A percentile compares a stretch with the other conserved stretches of the same genome.
Conservation (phyloP, 2,888 invertebrate genomes). For the Drosophila quinaria region DNA sequence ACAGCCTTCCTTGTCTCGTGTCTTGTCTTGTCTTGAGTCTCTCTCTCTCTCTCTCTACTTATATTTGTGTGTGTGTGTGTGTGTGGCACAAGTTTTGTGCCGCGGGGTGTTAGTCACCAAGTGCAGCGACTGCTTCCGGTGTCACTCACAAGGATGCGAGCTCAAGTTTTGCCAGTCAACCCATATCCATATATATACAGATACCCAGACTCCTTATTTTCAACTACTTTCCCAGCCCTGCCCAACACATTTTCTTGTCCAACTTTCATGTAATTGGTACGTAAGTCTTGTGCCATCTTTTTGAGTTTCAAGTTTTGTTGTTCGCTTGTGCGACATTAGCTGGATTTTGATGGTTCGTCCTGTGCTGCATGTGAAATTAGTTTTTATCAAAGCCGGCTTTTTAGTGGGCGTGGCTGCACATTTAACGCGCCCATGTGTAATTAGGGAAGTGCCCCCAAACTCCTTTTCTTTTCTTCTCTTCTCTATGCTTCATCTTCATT, state of each 20-base stretch:
- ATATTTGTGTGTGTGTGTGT: slow-evolving; percentile 4
- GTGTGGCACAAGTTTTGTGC: slow-evolving; percentile 62
- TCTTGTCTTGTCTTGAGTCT: slow-evolving; percentile 37
- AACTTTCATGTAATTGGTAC: slow-evolving; percentile 75
- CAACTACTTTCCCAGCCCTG: neutral
- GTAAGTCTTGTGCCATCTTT: slow-evolving; percentile 71
- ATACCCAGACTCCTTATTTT: neutral
- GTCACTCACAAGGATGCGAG: slow-evolving; percentile 71
- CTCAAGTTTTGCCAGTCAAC: slow-evolving; percentile 50
- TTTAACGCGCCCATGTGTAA: slow-evolving; percentile 72
- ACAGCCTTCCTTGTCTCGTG: slow-evolving; percentile 74
- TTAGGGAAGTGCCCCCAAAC: slow-evolving; percentile 73
- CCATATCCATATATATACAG: slow-evolving; percentile 4
- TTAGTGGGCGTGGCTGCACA: slow-evolving; percentile 44
- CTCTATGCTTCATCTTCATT: neutral
- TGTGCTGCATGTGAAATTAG: slow-evolving; percentile 80
- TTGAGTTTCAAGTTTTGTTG: slow-evolving; percentile 61
- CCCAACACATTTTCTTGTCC: slow-evolving; percentile 29
- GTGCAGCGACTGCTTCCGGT: slow-evolving; percentile 74
- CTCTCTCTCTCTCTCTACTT: neutral
- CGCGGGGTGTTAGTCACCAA: slow-evolving; percentile 61
- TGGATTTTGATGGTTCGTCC: slow-evolving; percentile 75
- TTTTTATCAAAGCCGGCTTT: slow-evolving; percentile 37
- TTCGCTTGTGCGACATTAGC: slow-evolving; percentile 76
- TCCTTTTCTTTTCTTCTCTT: slow-evolving; percentile 34